phyloP scores from a whole-genome alignment of 2,797 vertebrate genomes.

The Halcyon leucocephala region DNA sequence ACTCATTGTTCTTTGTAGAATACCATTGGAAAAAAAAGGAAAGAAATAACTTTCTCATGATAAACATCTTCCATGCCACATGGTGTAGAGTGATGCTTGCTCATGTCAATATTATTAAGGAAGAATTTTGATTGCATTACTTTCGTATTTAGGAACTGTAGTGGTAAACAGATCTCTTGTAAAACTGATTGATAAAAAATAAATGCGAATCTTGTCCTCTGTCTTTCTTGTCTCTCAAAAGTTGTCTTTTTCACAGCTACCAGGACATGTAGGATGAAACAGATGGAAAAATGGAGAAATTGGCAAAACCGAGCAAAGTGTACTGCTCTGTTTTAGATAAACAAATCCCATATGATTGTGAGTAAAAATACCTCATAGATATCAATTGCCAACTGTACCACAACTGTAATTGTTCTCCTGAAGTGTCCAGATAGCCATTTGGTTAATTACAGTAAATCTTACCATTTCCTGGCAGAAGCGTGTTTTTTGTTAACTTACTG shows the following conservation, averaged over 20 bases:
- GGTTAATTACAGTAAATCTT: neutral
- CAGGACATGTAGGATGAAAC: neutral
- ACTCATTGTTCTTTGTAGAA: too few relatives aligned
- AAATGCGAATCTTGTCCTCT: neutral
- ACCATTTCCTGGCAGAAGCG: neutral
- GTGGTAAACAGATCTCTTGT: neutral
- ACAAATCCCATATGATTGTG: neutral
- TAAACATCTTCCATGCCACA: too few relatives aligned
- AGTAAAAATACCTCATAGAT: neutral
- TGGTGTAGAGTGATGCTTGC: neutral
- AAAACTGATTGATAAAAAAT: neutral
- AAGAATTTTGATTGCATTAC: neutral
- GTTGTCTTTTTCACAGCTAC: neutral
- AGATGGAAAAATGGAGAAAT: neutral
- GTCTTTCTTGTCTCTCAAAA: neutral
- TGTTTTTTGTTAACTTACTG: neutral
- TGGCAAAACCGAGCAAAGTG: neutral
- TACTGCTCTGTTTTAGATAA: neutral
- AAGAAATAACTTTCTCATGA: too few relatives aligned
- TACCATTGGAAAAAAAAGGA: too few relatives aligned
- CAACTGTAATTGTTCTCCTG: too few relatives aligned
- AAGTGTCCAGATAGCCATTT: neutral
- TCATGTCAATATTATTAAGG: neutral
- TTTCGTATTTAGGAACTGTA: neutral
- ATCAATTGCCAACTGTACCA: neutral